Percentiles rank a stretch among this genome's conserved stretches.
Evolutionary conservation across 2,797 vertebrate genomes (phyloP).

Genomic region (Artibeus lituratus): DNA sequence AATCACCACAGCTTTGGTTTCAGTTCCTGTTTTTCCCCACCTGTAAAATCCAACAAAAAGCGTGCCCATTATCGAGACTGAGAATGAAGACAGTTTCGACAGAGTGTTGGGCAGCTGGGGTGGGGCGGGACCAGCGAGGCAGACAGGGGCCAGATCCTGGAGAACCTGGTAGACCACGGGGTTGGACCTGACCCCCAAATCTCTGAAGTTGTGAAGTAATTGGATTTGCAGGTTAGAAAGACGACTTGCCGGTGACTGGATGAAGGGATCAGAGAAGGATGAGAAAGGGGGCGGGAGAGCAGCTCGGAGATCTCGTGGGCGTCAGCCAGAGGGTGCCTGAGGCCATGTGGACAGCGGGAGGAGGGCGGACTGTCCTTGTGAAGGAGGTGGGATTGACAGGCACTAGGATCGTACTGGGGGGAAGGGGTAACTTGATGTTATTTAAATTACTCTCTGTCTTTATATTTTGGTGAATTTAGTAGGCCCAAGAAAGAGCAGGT

Average conservation of each 20-base stretch:
- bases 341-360: not conserved
- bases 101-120: not conserved
- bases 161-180: not conserved
- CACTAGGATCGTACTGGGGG: not conserved
- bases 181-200: not conserved
- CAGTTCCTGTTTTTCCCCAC: not conserved
- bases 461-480: conserved; percentile 38
- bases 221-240: conserved; percentile 19
- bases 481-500: conserved; percentile 22
- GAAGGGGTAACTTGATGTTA: not conserved
- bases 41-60: not conserved
- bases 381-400: not conserved
- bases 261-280: not conserved
- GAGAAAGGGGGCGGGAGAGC: not conserved
- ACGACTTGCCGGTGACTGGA: not conserved
- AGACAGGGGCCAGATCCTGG: not conserved
- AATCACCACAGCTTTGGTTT: not conserved
- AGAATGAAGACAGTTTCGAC: not conserved
- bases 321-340: not conserved
- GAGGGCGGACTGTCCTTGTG: not conserved
- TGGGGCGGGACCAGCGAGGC: not conserved
- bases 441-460: conserved; percentile 45
- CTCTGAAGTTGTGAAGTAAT: not conserved
- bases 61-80: not conserved
- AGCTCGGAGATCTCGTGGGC: not conserved